phyloP scores from a whole-genome alignment of 2,888 invertebrate genomes.

The Periphyllus acericola region DNA sequence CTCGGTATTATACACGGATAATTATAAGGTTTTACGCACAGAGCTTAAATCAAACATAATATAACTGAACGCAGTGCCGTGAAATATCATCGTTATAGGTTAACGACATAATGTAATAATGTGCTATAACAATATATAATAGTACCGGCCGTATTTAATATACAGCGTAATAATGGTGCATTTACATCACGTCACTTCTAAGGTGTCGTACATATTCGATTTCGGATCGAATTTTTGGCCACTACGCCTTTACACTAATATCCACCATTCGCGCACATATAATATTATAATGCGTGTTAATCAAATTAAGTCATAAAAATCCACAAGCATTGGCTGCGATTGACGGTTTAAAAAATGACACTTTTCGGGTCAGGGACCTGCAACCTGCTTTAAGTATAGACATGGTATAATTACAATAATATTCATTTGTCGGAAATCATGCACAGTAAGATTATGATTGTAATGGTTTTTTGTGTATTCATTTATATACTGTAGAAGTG shows the following conservation, averaged over 20 bases:
- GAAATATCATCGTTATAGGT: not conserved
- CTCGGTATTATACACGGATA: too few species aligned
- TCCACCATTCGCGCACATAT: not conserved
- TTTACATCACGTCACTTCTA: slow-evolving; percentile 4
- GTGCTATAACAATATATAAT: not conserved
- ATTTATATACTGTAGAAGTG: too few species aligned
- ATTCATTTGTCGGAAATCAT: not conserved
- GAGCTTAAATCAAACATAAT: too few species aligned
- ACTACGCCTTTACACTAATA: not conserved
- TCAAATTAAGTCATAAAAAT: slow-evolving; percentile 25
- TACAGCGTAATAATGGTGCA: slow-evolving; percentile 12
- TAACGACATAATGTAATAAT: too few species aligned
- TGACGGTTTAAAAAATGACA: not conserved
- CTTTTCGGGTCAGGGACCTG: not conserved
- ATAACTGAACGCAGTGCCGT: too few species aligned
- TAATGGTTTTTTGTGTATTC: too few species aligned
- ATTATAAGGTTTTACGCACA: too few species aligned
- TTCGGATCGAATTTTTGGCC: slow-evolving; percentile 31
- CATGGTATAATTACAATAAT: not conserved
- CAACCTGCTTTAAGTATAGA: too few species aligned
- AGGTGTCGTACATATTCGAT: slow-evolving; percentile 27
- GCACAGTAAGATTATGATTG: too few species aligned
- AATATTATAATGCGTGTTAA: not conserved
- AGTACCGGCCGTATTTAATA: not conserved
- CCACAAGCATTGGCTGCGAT: not conserved